These are phyloP conservation scores for Porites lobata DNA, from an alignment of 92 coral and sea anemone species.

Conservation along the genomic window DNA sequence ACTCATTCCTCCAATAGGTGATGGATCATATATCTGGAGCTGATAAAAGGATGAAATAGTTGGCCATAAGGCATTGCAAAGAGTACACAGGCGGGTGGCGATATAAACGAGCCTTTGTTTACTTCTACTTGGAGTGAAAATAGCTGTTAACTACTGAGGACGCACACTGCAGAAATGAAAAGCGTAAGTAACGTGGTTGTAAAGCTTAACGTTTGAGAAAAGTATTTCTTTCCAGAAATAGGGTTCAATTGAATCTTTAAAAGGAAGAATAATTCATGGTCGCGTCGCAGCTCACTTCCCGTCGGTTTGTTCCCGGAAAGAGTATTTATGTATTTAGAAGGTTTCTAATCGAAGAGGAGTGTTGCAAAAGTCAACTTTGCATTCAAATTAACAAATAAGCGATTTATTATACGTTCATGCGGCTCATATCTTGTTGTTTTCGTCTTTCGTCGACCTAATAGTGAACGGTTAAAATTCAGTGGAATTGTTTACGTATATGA, in stretches of 20 bases:
- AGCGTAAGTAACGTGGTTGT: conserved; percentile 17
- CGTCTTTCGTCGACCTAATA: background rate
- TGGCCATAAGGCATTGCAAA: conserved; percentile 48
- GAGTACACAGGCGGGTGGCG: conserved; percentile 17
- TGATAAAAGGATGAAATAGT: conserved; percentile 60
- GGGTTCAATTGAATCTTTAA: background rate
- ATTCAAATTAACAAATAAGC: background rate
- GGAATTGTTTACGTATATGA: background rate
- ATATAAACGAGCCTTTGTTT: conserved; percentile 40
- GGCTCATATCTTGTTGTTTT: background rate
- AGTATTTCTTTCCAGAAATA: background rate
- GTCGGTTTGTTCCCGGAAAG: background rate
- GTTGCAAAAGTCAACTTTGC: background rate
- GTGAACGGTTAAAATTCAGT: background rate
- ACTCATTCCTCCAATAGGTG: conserved; percentile 10
- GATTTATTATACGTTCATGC: background rate
- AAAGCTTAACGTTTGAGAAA: background rate
- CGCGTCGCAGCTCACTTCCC: background rate
- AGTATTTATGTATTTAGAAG: background rate
- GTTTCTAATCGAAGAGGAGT: background rate
- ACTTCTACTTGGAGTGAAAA: conserved; percentile 37
- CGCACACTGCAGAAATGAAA: background rate
- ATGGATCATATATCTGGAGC: conserved; percentile 45
- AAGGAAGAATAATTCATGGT: background rate
- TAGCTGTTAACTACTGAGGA: conserved; percentile 33